These are phyloP conservation scores for Misgurnus mizolepis DNA, from an alignment of 2,113 vertebrate genomes.

Conservation along the genomic window DNA sequence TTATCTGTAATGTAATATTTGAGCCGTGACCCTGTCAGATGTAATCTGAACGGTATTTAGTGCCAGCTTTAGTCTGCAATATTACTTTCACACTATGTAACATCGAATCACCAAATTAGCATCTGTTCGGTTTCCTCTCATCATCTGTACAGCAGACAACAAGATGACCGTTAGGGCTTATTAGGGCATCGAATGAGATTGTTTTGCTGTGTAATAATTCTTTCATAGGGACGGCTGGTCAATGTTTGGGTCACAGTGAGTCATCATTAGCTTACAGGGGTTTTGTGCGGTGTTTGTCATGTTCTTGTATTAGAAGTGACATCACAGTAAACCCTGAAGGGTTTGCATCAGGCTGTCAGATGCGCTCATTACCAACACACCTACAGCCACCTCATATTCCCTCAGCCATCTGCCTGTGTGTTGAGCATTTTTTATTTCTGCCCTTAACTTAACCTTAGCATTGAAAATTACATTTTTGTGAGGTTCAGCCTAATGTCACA, in stretches of 20 bases:
- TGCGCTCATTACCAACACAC: constrained; percentile 31
- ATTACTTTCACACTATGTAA: constrained; percentile 5
- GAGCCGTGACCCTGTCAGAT: background rate
- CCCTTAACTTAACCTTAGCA: background rate
- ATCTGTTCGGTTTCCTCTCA: background rate
- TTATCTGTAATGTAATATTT: background rate
- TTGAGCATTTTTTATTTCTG: background rate
- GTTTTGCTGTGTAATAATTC: constrained; percentile 22
- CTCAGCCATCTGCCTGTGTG: background rate
- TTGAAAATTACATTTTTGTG: no score
- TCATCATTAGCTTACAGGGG: constrained; percentile 68
- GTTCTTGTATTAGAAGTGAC: constrained; percentile 62
- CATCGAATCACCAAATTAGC: no score
- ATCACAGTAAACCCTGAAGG: constrained; percentile 41
- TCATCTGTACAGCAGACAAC: background rate
- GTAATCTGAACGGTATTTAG: constrained; percentile 38
- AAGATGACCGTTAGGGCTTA: background rate
- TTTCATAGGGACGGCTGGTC: background rate
- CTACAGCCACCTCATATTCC: background rate
- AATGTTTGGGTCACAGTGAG: constrained; percentile 54
- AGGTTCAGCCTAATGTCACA: background rate
- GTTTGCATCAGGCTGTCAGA: constrained; percentile 15
- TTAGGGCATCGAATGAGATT: background rate
- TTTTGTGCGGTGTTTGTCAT: constrained; percentile 50
- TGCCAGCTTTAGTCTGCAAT: constrained; percentile 18